These are phyloP conservation scores for Chromis chromis DNA, from an alignment of 2,797 vertebrate genomes.

Conservation along the genomic window DNA sequence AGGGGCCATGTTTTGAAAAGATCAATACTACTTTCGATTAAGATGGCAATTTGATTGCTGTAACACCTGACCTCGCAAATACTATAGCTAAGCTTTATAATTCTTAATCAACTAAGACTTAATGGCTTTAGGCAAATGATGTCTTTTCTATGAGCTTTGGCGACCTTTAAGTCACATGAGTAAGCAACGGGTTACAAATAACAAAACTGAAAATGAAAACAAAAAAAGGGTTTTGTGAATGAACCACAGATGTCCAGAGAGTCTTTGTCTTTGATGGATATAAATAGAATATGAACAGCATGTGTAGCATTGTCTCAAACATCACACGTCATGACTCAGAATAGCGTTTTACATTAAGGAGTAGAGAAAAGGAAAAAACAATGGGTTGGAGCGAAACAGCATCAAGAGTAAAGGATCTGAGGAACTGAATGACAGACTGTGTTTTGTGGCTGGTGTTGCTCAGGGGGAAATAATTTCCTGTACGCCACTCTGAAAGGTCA, in stretches of 20 bases:
- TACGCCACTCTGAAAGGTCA: slow-evolving; percentile 72
- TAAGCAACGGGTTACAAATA: not conserved
- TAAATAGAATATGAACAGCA: not conserved
- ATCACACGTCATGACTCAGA: not conserved
- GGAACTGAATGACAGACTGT: slow-evolving; percentile 5
- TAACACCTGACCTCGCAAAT: not conserved
- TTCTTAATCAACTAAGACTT: too few species aligned
- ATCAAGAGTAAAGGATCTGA: slow-evolving; percentile 10
- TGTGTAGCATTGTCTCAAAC: not conserved
- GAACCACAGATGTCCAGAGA: too few species aligned
- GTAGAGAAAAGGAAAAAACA: not conserved
- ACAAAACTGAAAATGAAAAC: not conserved
- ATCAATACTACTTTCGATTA: not conserved
- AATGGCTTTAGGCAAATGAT: too few species aligned
- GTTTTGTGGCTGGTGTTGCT: slow-evolving; percentile 25
- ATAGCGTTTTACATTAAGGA: not conserved
- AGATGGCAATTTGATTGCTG: not conserved
- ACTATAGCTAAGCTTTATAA: too few species aligned
- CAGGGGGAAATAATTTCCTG: slow-evolving; percentile 39
- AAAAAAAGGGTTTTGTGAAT: not conserved
- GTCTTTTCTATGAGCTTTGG: too few species aligned
- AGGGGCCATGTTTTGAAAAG: not conserved
- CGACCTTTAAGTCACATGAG: not conserved
- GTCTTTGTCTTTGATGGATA: not conserved
- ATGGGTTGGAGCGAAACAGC: not conserved